A percentile compares a stretch with the other conserved stretches of the same genome.
These are phyloP conservation scores for Geodia barretti DNA, from an alignment of 37 sponge, comb jelly and placozoan species.

Conservation along the genomic window DNA sequence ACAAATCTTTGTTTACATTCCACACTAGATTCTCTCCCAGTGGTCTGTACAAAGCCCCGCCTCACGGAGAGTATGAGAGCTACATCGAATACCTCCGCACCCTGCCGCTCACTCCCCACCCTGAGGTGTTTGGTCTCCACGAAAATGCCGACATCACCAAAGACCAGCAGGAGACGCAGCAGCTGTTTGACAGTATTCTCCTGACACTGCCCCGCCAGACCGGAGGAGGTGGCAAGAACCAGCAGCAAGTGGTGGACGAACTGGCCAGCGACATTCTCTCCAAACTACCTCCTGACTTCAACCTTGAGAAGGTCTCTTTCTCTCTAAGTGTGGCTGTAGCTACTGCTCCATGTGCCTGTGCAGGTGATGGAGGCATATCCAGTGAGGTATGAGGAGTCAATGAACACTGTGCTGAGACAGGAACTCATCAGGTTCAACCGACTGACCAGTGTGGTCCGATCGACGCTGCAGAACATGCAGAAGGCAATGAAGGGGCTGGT, in stretches of 20 bases:
- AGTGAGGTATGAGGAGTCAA: constrained; percentile 93
- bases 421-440: constrained; percentile 96
- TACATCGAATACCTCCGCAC: constrained; percentile 91
- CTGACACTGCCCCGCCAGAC: constrained; percentile 90
- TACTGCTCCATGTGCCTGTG: background rate
- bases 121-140: constrained; percentile 98
- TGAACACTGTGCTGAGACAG: constrained; percentile 98
- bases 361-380: constrained; percentile 83
- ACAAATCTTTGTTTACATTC: no score
- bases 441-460: constrained; percentile 89
- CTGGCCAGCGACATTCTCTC: constrained; percentile 95
- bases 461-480: constrained; percentile 83
- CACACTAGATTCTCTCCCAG: constrained; percentile 87
- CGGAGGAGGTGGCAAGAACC: constrained; percentile 91
- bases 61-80: constrained; percentile 82
- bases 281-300: constrained; percentile 92
- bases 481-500: constrained; percentile 99
- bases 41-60: constrained; percentile 89
- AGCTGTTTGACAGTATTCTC: constrained; percentile 93
- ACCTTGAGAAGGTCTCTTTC: constrained; percentile 75
- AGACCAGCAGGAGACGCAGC: constrained; percentile 94
- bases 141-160: constrained; percentile 99
- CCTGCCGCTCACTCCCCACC: constrained; percentile 93
- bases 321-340: background rate
- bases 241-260: constrained; percentile 92